phyloP scores from a whole-genome alignment of 2,113 vertebrate species.

The Turnix velox region DNA sequence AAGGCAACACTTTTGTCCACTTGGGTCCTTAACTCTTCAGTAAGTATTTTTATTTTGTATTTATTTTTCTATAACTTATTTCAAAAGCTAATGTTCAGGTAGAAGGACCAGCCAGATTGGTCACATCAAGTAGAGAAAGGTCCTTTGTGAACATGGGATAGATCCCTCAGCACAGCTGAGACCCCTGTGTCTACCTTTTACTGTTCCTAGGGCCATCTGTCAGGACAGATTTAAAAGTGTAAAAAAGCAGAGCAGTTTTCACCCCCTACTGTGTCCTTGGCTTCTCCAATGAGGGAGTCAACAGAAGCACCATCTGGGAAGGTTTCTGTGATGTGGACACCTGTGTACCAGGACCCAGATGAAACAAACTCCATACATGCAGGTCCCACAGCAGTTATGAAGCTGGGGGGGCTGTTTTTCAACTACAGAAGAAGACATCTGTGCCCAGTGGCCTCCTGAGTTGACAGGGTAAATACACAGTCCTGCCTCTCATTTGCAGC shows the following conservation, averaged over 20 bases:
- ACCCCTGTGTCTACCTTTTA: fast-evolving
- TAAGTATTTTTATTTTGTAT: too few relatives aligned
- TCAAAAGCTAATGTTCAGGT: neutral
- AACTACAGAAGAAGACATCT: neutral
- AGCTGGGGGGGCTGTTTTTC: neutral
- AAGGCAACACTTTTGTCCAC: neutral
- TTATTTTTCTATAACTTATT: neutral
- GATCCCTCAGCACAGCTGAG: neutral
- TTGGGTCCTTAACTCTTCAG: neutral
- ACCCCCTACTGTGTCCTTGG: neutral
- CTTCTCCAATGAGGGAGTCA: neutral
- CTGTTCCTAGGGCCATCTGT: neutral
- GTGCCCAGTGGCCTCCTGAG: neutral
- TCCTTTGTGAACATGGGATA: neutral
- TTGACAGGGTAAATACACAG: neutral
- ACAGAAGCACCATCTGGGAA: neutral
- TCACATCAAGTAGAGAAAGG: neutral
- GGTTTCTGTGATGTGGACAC: slow-evolving; percentile 7
- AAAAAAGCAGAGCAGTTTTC: neutral
- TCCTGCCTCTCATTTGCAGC: neutral
- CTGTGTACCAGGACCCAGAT: neutral
- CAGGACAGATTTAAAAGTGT: neutral
- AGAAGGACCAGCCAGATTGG: neutral
- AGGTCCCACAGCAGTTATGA: neutral
- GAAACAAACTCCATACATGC: neutral